Evolutionary conservation across 2,113 vertebrate genomes (phyloP).

Genomic region (Colius striatus): DNA sequence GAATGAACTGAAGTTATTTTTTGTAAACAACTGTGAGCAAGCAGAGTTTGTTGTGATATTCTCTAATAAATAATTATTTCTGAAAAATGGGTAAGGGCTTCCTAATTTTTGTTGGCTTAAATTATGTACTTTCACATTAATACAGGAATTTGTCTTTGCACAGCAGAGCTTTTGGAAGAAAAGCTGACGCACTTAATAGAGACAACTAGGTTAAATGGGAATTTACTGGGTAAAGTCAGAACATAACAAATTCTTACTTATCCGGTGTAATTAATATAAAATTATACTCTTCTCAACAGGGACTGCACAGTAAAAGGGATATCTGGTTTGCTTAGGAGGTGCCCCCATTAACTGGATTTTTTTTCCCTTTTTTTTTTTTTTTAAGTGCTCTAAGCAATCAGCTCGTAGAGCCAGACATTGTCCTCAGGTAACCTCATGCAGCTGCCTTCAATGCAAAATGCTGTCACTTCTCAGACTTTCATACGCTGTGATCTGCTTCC

Average conservation of each 20-base stretch:
- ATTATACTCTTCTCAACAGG: slow-evolving; percentile 49
- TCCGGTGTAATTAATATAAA: slow-evolving; percentile 53
- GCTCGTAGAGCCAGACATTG: slow-evolving; percentile 52
- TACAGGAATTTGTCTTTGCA: slow-evolving; percentile 9
- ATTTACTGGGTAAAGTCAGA: slow-evolving; percentile 61
- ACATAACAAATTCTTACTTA: slow-evolving; percentile 55
- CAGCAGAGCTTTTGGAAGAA: slow-evolving; percentile 33
- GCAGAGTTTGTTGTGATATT: neutral
- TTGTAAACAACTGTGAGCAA: neutral
- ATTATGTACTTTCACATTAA: neutral
- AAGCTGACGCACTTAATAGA: slow-evolving; percentile 46
- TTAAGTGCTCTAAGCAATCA: slow-evolving; percentile 28
- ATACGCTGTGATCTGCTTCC: slow-evolving; percentile 6
- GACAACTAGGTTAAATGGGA: slow-evolving; percentile 66
- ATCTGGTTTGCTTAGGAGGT: slow-evolving; percentile 58
- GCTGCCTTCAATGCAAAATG: slow-evolving; percentile 53
- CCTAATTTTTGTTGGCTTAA: slow-evolving; percentile 7
- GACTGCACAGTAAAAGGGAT: slow-evolving; percentile 15
- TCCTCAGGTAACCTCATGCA: slow-evolving; percentile 70
- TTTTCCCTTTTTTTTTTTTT: neutral
- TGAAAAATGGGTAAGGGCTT: neutral
- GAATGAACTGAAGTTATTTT: neutral
- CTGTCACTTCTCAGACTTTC: slow-evolving; percentile 61
- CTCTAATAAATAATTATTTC: neutral
- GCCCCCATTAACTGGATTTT: slow-evolving; percentile 26